A percentile compares a stretch with the other conserved stretches of the same genome.
Evolutionary conservation across 2,888 invertebrate genomes (phyloP).

Genomic region (Plebejus anna): DNA sequence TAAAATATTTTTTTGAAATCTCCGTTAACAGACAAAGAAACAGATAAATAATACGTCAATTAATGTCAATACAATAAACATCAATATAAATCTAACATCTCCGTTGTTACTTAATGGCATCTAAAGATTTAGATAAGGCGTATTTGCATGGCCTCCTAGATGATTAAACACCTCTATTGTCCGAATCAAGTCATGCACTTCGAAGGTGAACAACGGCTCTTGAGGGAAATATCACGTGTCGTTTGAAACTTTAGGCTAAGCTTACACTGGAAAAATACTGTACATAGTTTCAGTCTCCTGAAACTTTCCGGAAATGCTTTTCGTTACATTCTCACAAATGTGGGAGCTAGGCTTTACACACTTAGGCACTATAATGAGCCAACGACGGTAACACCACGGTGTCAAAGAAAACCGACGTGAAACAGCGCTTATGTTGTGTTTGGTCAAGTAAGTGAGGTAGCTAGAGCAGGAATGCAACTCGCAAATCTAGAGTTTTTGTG

Average conservation of each 20-base stretch:
- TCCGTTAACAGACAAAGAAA: neutral
- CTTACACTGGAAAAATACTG: neutral
- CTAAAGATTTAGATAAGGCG: constrained; percentile 25
- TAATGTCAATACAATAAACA: constrained; percentile 27
- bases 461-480: too few relatives aligned
- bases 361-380: too few relatives aligned
- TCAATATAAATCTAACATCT: constrained; percentile 25
- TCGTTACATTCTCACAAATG: too few relatives aligned
- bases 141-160: constrained; percentile 27
- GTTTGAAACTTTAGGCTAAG: constrained; percentile 18
- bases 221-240: constrained; percentile 11
- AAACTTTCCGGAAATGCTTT: neutral
- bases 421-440: too few relatives aligned
- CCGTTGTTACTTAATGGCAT: constrained; percentile 24
- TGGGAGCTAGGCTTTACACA: too few relatives aligned
- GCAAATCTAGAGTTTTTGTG: too few relatives aligned
- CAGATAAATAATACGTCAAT: constrained; percentile 23
- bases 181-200: constrained; percentile 27
- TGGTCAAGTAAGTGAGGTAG: too few relatives aligned
- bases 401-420: too few relatives aligned
- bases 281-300: neutral
- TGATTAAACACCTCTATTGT: constrained; percentile 29
- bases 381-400: too few relatives aligned
- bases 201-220: constrained; percentile 25
- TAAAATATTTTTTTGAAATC: neutral